These are phyloP conservation scores for Ametastegia equiseti DNA, from an alignment of 2,888 invertebrate species.

Conservation along the genomic window DNA sequence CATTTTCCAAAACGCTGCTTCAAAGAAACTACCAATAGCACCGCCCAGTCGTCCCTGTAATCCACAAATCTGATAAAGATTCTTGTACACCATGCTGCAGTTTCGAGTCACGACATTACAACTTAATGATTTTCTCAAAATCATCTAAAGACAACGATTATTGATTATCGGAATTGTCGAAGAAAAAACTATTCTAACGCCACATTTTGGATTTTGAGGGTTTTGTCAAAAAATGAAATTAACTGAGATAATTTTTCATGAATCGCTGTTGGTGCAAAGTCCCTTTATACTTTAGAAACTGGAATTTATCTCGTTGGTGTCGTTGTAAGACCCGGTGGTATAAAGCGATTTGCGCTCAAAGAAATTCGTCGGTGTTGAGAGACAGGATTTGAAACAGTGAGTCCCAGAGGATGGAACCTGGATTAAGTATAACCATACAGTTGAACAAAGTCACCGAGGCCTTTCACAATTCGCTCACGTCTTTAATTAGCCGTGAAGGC, in stretches of 20 bases:
- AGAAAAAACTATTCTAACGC: too few species aligned
- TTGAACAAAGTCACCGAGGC: slow-evolving; percentile 29
- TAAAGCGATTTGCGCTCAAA: background rate
- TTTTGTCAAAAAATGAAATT: background rate
- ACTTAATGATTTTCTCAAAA: background rate
- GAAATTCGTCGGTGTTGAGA: background rate
- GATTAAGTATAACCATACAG: slow-evolving; percentile 6
- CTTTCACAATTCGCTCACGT: slow-evolving; percentile 41
- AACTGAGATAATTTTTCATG: background rate
- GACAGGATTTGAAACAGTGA: background rate
- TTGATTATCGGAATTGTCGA: too few species aligned
- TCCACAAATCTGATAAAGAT: slow-evolving; percentile 16
- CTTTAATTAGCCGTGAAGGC: slow-evolving; percentile 42
- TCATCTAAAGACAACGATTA: too few species aligned
- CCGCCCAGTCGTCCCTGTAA: background rate
- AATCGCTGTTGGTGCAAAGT: background rate
- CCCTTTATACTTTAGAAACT: background rate
- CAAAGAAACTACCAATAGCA: slow-evolving; percentile 6
- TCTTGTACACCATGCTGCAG: background rate
- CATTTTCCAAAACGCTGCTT: background rate
- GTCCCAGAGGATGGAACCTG: slow-evolving; percentile 9
- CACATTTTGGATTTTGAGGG: background rate
- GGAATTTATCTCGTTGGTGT: background rate
- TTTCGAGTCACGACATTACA: background rate
- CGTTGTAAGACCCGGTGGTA: background rate